Percentiles rank a stretch among this genome's conserved stretches.
These are phyloP conservation scores for Chlorodrepanis virens DNA, from an alignment of 2,113 vertebrate genomes.

Conservation along the genomic window DNA sequence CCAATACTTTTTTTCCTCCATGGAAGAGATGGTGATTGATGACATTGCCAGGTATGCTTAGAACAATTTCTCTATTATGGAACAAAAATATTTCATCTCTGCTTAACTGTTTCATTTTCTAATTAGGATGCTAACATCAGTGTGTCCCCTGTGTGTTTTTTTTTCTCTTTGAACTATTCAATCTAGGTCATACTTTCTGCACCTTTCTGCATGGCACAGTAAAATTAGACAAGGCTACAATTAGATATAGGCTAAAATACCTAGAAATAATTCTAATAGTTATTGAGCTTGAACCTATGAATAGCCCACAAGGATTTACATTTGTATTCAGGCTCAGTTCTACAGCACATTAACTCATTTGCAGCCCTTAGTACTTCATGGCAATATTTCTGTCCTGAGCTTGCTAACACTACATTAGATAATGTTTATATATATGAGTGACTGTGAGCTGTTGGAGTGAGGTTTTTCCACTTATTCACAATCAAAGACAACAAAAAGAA, in stretches of 20 bases:
- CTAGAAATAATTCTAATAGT: neutral
- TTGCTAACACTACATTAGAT: neutral
- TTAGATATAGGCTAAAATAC: neutral
- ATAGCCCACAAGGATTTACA: neutral
- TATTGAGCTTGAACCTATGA: neutral
- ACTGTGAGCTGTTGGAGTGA: neutral
- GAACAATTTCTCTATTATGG: neutral
- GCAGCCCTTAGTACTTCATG: neutral
- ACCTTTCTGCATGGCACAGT: neutral
- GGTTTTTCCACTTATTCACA: neutral
- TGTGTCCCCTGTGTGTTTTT: neutral
- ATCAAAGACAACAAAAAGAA: neutral
- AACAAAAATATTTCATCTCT: neutral
- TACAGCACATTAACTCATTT: neutral
- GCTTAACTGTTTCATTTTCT: slow-evolving; percentile 42
- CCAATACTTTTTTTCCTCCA: neutral
- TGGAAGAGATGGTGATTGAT: neutral
- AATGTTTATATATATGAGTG: neutral
- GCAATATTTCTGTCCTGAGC: neutral
- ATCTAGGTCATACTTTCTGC: slow-evolving; percentile 44
- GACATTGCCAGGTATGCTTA: neutral
- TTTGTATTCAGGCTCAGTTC: neutral
- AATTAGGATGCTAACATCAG: slow-evolving; percentile 8
- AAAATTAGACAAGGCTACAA: slow-evolving; percentile 3
- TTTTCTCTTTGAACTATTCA: neutral